Evolutionary conservation across 2,888 invertebrate species (phyloP).

Genomic region (Smittia aterrima): DNA sequence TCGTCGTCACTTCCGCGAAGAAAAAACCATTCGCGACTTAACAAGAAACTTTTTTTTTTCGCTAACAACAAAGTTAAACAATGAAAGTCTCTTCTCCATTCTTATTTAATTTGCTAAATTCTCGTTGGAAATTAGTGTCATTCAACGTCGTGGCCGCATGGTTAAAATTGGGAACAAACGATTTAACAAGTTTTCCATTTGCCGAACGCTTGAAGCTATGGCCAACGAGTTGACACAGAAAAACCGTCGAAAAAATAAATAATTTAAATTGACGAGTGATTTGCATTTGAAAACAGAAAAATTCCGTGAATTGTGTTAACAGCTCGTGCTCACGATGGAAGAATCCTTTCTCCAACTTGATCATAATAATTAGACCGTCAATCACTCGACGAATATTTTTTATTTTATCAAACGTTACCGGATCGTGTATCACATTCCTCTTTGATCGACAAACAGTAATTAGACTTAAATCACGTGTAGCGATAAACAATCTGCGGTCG

Average conservation of each 20-base stretch:
- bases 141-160: neutral
- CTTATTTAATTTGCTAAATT: neutral
- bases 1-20: neutral
- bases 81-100: slow-evolving; percentile 21
- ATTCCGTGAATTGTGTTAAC: no score
- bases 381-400: no score
- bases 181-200: neutral
- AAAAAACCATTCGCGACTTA: neutral
- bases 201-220: neutral
- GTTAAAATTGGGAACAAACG: neutral
- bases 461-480: slow-evolving; percentile 1
- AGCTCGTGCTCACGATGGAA: no score
- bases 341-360: no score
- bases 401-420: no score
- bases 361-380: no score
- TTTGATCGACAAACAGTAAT: neutral
- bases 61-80: slow-evolving; percentile 27
- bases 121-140: slow-evolving; percentile 20
- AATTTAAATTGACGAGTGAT: neutral
- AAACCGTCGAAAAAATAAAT: neutral
- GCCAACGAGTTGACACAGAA: slow-evolving; percentile 1
- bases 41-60: neutral
- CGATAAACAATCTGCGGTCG: neutral
- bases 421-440: neutral
- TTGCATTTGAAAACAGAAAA: neutral